phyloP scores from a whole-genome alignment of 2,888 invertebrate genomes.

The Alloscopus bannaensis region DNA sequence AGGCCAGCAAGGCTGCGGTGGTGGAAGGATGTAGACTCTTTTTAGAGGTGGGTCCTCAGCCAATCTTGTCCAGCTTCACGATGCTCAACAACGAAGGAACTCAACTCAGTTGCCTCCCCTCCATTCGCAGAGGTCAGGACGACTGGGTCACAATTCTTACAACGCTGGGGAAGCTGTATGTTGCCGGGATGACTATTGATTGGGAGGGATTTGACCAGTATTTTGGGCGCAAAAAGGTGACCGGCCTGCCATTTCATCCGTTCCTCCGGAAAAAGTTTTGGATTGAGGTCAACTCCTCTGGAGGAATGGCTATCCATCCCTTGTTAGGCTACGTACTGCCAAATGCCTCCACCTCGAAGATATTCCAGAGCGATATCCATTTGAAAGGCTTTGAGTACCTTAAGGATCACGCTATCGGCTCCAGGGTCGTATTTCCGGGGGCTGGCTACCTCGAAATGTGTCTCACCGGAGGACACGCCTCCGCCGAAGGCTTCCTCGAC shows the following conservation, averaged over 20 bases:
- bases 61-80: slow-evolving; percentile 51
- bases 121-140: slow-evolving; percentile 28
- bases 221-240: slow-evolving; percentile 28
- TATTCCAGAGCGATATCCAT: slow-evolving; percentile 39
- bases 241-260: slow-evolving; percentile 45
- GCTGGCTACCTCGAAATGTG: slow-evolving; percentile 58
- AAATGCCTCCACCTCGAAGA: slow-evolving; percentile 37
- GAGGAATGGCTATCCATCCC: slow-evolving; percentile 44
- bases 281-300: slow-evolving; percentile 12
- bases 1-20: slow-evolving; percentile 46
- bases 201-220: slow-evolving; percentile 53
- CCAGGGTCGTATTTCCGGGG: slow-evolving; percentile 47
- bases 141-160: slow-evolving; percentile 49
- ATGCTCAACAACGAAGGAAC: slow-evolving; percentile 48
- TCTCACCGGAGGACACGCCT: slow-evolving; percentile 48
- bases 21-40: slow-evolving; percentile 43
- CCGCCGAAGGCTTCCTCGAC: slow-evolving; percentile 27
- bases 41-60: slow-evolving; percentile 61
- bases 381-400: slow-evolving; percentile 44
- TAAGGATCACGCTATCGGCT: slow-evolving; percentile 55
- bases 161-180: slow-evolving; percentile 47
- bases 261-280: slow-evolving; percentile 55
- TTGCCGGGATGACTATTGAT: slow-evolving; percentile 32
- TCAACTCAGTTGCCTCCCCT: slow-evolving; percentile 45
- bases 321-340: slow-evolving; percentile 53